A percentile compares a stretch with the other conserved stretches of the same genome.
Evolutionary conservation across 2,797 vertebrate genomes (phyloP).

Genomic region (Mus caroli): DNA sequence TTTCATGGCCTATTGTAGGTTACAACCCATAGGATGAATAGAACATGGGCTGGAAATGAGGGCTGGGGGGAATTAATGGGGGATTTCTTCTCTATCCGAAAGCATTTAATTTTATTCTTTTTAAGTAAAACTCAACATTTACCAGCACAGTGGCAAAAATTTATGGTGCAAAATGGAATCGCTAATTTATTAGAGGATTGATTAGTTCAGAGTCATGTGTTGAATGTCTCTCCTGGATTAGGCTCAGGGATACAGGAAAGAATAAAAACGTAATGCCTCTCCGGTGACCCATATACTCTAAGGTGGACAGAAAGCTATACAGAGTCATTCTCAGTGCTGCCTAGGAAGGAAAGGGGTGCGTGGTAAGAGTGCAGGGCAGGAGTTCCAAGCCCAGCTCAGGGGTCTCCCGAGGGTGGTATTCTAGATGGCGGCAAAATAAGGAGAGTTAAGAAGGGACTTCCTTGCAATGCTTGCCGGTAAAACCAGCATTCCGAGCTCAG

Average conservation of each 20-base stretch:
- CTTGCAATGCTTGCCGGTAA: background rate
- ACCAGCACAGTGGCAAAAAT: conserved; percentile 65
- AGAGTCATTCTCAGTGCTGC: conserved; percentile 31
- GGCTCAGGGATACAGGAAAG: conserved; percentile 32
- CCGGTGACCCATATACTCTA: conserved; percentile 46
- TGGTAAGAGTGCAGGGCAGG: background rate
- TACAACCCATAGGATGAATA: conserved; percentile 28
- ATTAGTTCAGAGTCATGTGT: conserved; percentile 67
- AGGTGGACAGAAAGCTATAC: conserved; percentile 53
- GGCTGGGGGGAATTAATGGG: conserved; percentile 35
- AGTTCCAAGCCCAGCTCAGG: background rate
- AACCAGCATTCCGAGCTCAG: background rate
- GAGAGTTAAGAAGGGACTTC: conserved; percentile 9
- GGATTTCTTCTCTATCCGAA: conserved; percentile 53
- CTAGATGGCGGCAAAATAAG: background rate
- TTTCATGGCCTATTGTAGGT: conserved; percentile 65
- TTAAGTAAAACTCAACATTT: conserved; percentile 71
- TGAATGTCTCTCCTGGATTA: conserved; percentile 17
- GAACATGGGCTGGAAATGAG: conserved; percentile 51
- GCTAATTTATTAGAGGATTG: conserved; percentile 71
- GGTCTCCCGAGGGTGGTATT: background rate
- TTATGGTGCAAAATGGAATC: conserved; percentile 64
- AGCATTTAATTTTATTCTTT: conserved; percentile 72
- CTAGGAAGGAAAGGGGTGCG: background rate
- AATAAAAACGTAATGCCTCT: conserved; percentile 69